phyloP scores from a whole-genome alignment of 2,888 invertebrate genomes.

The Platycnemis pennipes region DNA sequence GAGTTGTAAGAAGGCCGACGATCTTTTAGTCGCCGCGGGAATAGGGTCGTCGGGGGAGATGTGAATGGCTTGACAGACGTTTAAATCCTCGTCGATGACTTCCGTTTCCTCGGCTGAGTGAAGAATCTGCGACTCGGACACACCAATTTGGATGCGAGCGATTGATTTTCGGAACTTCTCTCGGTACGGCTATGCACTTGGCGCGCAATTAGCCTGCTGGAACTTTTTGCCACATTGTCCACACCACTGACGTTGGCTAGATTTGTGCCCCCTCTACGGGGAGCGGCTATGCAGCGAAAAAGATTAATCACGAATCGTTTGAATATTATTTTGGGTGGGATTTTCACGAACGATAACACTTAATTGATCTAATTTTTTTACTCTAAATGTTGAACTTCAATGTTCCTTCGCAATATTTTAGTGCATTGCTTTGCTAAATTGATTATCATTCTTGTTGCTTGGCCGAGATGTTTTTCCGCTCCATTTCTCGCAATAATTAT shows the following conservation, averaged over 20 bases:
- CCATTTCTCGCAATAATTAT: no score
- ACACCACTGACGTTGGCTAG: not conserved
- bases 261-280: not conserved
- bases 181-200: not conserved
- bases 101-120: not conserved
- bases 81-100: not conserved
- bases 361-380: no score
- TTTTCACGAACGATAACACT: no score
- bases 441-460: no score
- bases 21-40: not conserved
- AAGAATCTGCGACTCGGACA: no score
- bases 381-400: no score
- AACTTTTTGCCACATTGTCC: not conserved
- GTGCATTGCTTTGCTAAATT: no score
- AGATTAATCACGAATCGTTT: not conserved
- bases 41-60: not conserved
- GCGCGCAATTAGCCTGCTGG: not conserved
- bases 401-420: no score
- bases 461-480: no score
- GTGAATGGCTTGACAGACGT: not conserved
- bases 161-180: not conserved
- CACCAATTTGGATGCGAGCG: not conserved
- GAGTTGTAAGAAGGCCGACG: conserved; percentile 1
- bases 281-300: not conserved
- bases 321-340: no score